These are phyloP conservation scores for Drosophila orena DNA, from an alignment of 1,140 invertebrate species.

Conservation along the genomic window DNA sequence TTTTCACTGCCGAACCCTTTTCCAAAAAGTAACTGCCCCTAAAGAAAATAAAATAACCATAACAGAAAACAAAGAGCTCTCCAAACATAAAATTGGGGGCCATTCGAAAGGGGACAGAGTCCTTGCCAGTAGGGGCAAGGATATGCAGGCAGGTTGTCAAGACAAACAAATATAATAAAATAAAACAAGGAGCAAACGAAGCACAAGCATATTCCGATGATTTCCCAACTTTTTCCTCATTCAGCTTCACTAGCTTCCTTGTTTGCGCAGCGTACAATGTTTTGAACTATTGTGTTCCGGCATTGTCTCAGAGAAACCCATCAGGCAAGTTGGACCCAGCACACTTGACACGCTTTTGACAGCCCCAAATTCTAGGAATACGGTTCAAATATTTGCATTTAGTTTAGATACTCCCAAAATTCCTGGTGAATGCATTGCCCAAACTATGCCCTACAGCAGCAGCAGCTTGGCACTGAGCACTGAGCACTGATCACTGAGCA, in stretches of 20 bases:
- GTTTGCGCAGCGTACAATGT: neutral
- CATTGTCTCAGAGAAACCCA: neutral
- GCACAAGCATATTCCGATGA: slow-evolving; percentile 7
- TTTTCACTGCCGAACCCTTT: slow-evolving; percentile 2
- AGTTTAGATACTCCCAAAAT: slow-evolving; percentile 2
- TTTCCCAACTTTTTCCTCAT: slow-evolving; percentile 14
- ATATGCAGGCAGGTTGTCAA: slow-evolving; percentile 27
- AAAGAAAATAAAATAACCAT: slow-evolving; percentile 16
- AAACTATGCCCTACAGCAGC: slow-evolving; percentile 16
- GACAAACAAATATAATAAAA: slow-evolving; percentile 19
- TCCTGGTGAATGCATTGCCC: neutral
- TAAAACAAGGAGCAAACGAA: slow-evolving; percentile 3
- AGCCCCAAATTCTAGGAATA: neutral
- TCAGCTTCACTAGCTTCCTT: neutral
- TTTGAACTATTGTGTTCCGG: slow-evolving; percentile 7
- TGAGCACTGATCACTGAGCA: too few relatives aligned
- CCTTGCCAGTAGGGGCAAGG: slow-evolving; percentile 3
- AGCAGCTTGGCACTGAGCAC: neutral
- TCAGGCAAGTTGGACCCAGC: neutral
- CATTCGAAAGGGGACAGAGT: slow-evolving; percentile 13
- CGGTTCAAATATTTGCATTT: neutral
- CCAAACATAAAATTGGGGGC: slow-evolving; percentile 17
- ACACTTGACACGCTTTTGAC: slow-evolving; percentile 1
- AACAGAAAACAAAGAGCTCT: slow-evolving; percentile 6
- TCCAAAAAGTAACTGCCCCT: slow-evolving; percentile 10